Base-by-base conservation (phyloP, 2,113 vertebrate genomes). In the Indicator maculatus region DNA sequence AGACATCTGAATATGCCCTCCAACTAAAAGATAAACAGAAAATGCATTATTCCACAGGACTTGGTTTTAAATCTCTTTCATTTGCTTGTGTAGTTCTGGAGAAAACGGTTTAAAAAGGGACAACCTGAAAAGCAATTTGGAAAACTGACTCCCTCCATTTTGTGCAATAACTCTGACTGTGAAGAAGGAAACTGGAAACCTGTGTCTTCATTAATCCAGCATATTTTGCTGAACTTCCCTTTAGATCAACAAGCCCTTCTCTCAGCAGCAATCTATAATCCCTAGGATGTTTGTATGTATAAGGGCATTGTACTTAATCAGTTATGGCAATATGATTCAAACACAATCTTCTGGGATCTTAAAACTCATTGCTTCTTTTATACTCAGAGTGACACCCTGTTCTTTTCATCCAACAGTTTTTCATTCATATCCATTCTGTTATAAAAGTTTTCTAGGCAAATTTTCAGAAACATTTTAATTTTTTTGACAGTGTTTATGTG, bases 381-480 rank as follows among this genome's bases (percentile, higher is more conserved):
- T 30, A 2, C 11, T 11, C 0, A 2, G 38, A 41, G 67, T 53
- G 9, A 14, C 12, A 14, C 13, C 5, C 3, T 15, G 0, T 64
- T 44, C 8, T 79, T 89, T 79, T 60, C 28, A 73, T 50, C 8
- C 6, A 26, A 10, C 60, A 44, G 5, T 75, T 76, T 92, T 67
- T 50, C 6, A 61, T 58, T 55, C 36, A 61, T 53, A 75, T 64
- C 36, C 13, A 47, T 75, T 72, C 39, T 11, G 17, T 56, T 58
- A 30, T 60, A 26, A 14, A 84, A 66, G 16, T 79, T 31, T 79
- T 81, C 58, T 53, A 58, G 44, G 20, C 27, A 66, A 31, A 3
- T 69, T 84, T 65, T 39, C 39, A 76, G 30, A 65, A 72, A 41
- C 15, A 4, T 71, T 56, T 56, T 18, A 36, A 5, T 85, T 63